A percentile compares a stretch with the other conserved stretches of the same genome.
Conservation (phyloP, 2,113 vertebrate genomes). For the Drymodes brunneopygia region DNA sequence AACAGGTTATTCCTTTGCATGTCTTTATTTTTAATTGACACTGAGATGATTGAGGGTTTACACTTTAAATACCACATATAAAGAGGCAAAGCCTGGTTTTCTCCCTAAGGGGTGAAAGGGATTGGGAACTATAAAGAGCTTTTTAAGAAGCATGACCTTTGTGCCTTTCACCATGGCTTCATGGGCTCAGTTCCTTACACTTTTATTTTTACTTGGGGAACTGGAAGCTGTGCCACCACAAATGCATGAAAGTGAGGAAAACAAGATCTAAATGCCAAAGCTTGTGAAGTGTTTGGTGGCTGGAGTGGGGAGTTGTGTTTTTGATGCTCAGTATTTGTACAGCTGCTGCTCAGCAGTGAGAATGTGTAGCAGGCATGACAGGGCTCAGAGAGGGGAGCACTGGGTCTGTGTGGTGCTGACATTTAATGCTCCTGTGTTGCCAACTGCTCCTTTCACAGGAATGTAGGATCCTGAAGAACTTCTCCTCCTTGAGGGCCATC, state of each 20-base stretch:
- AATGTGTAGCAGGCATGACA: slow-evolving; percentile 55
- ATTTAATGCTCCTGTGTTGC: slow-evolving; percentile 59
- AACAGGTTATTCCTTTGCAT: slow-evolving; percentile 38
- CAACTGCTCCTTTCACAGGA: slow-evolving; percentile 76
- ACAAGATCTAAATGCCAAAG: slow-evolving; percentile 55
- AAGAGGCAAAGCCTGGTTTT: background rate
- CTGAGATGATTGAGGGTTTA: background rate
- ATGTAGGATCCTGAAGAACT: slow-evolving; percentile 94
- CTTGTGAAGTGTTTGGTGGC: slow-evolving; percentile 22
- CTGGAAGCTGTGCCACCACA: slow-evolving; percentile 55
- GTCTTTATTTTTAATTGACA: slow-evolving; percentile 18
- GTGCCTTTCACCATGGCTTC: background rate
- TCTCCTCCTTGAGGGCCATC: slow-evolving; percentile 91
- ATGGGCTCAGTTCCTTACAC: background rate
- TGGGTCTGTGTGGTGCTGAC: slow-evolving; percentile 15
- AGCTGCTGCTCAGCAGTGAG: slow-evolving; percentile 63
- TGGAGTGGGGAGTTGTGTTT: slow-evolving; percentile 11
- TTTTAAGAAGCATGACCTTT: background rate
- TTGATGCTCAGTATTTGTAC: slow-evolving; percentile 65
- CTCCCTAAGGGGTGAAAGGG: background rate
- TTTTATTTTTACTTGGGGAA: slow-evolving; percentile 38
- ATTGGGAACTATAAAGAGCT: background rate
- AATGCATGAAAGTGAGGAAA: slow-evolving; percentile 52
- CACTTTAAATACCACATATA: background rate
- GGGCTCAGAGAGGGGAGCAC: slow-evolving; percentile 49